Base-by-base conservation (phyloP, 2,113 vertebrate genomes). In the Scomber scombrus region DNA sequence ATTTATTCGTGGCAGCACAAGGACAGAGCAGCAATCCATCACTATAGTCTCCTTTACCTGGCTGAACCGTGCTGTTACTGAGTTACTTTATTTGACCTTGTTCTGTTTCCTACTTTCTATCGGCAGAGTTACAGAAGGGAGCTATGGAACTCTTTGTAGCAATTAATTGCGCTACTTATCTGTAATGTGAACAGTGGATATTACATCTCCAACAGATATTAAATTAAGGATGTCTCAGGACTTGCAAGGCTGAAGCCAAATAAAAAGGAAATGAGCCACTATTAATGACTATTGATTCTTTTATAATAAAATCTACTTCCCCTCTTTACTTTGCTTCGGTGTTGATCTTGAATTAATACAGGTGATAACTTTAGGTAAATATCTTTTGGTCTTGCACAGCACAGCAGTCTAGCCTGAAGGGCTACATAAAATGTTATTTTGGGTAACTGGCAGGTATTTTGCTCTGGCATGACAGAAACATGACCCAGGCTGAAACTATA, bases 241-340 rank as follows among this genome's bases (percentile, higher is more conserved):
- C 85, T 86, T 77, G 79, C 31, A 70, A 80, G 72, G 87, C 90
- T 62, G 71, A 81, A 87, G 76, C 78, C 82, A 91, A 92, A 94
- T 85, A 78, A 88, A 90, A 89, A 89, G 89, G 89, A 93, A 93
- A 91, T 91, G 81, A 90, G 87, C 49, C 74, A 15, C 72, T 67
- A 93, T 92, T 94, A 93, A 89, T 74, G 74, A 80, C 81, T 89
- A 94, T 94, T 88, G 93, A 93, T 93, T 85, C 66, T 88, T 88
- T 85, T 82, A 79, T 82, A 89, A 87, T 88, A 86, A 83, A 89
- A 92, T 69, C 82, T 75, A 81, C 89, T 78, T 88, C 78, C 83
- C 72, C 85, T 81, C 74, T 89, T 85, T 81, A n/a, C 81, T 82
- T 55, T 60, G 85, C 79, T 81, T 75, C n/a, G 16, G 61, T 73